These are phyloP conservation scores for Isurus oxyrinchus DNA, from an alignment of 2,113 vertebrate genomes.

Conservation along the genomic window DNA sequence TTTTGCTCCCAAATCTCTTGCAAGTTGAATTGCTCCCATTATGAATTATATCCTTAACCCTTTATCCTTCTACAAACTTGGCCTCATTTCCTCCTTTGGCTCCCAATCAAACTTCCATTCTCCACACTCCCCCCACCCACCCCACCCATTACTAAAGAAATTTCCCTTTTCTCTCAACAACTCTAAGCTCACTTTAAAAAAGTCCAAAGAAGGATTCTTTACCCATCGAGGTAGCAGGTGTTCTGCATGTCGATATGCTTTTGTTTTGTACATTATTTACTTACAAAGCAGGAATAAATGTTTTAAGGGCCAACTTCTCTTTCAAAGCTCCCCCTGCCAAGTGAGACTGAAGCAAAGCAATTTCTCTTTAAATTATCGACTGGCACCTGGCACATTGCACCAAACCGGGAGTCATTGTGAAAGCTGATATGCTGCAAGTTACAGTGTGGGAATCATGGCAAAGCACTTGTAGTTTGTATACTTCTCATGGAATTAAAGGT, in stretches of 20 bases:
- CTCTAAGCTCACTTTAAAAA: no score
- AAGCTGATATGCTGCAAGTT: not conserved
- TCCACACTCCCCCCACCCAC: not conserved
- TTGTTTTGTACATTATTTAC: not conserved
- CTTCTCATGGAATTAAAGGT: not conserved
- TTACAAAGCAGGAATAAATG: not conserved
- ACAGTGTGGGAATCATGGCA: no score
- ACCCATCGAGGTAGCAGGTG: not conserved
- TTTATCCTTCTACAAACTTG: not conserved
- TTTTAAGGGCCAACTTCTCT: not conserved
- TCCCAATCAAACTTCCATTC: not conserved
- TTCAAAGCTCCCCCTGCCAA: not conserved
- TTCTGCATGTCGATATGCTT: no score
- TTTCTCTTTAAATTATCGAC: not conserved
- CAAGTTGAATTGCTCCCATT: not conserved
- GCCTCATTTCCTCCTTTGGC: not conserved
- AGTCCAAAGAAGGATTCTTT: not conserved
- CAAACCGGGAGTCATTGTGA: no score
- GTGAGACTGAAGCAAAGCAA: not conserved
- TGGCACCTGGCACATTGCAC: not conserved
- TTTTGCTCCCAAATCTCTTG: not conserved
- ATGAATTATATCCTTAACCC: not conserved
- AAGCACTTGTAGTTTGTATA: not conserved
- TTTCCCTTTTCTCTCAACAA: not conserved
- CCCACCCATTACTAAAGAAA: not conserved